phyloP scores from a whole-genome alignment of 2,113 vertebrate genomes.

The Damaliscus lunatus region DNA sequence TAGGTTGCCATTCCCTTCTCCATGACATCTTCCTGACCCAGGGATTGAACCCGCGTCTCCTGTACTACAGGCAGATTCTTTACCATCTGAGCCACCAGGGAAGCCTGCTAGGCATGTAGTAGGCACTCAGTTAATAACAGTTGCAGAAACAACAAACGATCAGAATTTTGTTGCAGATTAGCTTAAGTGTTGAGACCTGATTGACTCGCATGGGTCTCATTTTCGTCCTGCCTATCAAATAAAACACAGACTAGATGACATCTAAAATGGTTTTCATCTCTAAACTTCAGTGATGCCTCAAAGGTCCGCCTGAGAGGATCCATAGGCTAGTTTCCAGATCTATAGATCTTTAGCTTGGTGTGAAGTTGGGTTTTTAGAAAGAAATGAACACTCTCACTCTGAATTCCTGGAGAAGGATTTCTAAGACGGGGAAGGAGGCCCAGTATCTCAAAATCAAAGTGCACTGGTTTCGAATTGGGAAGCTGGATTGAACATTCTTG shows the following conservation, averaged over 20 bases:
- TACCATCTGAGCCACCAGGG: not conserved
- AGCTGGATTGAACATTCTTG: too few relatives aligned
- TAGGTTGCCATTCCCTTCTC: not conserved
- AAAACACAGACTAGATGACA: not conserved
- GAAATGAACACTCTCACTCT: too few relatives aligned
- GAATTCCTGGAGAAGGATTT: too few relatives aligned
- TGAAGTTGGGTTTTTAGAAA: too few relatives aligned
- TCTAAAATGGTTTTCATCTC: not conserved
- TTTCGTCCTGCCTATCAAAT: not conserved
- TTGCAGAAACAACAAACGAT: not conserved
- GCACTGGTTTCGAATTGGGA: too few relatives aligned
- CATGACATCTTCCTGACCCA: not conserved
- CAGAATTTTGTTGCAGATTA: not conserved
- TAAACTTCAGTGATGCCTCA: not conserved
- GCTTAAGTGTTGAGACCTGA: not conserved
- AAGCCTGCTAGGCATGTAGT: not conserved
- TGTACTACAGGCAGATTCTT: not conserved
- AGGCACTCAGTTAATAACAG: not conserved
- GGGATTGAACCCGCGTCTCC: accelerated
- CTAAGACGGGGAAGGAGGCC: too few relatives aligned
- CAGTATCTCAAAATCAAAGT: too few relatives aligned
- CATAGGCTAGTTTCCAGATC: too few relatives aligned
- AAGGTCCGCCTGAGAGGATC: too few relatives aligned
- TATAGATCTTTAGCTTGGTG: too few relatives aligned
- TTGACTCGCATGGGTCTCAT: not conserved